These are phyloP conservation scores for Oconnorella tubifera DNA, from an alignment of 2,888 invertebrate species.

Conservation along the genomic window DNA sequence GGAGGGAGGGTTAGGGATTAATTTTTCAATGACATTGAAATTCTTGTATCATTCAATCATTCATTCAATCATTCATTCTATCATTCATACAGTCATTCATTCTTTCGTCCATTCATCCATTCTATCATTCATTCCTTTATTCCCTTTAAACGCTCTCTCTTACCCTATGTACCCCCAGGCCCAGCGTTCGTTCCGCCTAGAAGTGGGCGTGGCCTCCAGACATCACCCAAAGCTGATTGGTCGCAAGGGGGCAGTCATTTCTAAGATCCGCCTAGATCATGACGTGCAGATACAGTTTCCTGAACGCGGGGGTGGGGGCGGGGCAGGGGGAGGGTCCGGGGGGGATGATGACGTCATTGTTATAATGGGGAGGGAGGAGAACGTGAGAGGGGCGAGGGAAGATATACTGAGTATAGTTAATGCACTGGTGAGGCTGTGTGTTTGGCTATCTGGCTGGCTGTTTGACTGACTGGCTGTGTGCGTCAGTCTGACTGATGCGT, in stretches of 20 bases:
- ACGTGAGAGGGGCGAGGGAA: constrained; percentile 78
- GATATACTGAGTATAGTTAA: constrained; percentile 90
- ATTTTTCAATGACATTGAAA: too few species aligned
- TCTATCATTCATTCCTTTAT: too few species aligned
- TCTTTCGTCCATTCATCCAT: too few species aligned
- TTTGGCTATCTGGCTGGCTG: neutral
- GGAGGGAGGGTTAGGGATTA: too few species aligned
- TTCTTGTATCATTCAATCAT: too few species aligned
- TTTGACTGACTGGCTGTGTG: constrained; percentile 1
- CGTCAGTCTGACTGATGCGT: too few species aligned
- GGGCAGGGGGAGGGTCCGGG: constrained; percentile 60
- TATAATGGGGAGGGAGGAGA: constrained; percentile 87
- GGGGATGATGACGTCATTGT: constrained; percentile 77
- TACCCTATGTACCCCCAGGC: too few species aligned
- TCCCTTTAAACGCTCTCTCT: constrained; percentile 11
- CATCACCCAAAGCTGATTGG: constrained; percentile 97
- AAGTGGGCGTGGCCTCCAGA: constrained; percentile 84
- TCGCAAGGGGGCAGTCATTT: constrained; percentile 81
- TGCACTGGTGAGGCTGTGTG: constrained; percentile 65
- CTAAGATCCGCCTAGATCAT: constrained; percentile 81
- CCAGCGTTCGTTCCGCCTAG: constrained; percentile 76
- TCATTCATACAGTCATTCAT: too few species aligned
- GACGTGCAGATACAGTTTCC: constrained; percentile 92
- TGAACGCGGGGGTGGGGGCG: too few species aligned
- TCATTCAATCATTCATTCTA: too few species aligned